These are phyloP conservation scores for Gymnocephalus cernua DNA, from an alignment of 2,113 vertebrate species.

Conservation along the genomic window DNA sequence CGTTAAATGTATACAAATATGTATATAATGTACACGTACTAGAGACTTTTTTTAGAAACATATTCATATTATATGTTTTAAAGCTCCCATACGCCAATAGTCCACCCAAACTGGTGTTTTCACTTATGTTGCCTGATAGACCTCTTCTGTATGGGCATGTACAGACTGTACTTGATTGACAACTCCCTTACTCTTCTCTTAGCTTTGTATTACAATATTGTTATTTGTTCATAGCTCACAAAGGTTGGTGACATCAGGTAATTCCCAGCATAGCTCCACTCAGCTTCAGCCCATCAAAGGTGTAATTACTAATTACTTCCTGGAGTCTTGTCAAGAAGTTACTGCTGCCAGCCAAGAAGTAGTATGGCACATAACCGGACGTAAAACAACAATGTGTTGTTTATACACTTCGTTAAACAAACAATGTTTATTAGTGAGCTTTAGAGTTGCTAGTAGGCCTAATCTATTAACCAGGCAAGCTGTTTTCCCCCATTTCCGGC, in stretches of 20 bases:
- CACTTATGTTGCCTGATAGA: not conserved
- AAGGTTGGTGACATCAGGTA: not conserved
- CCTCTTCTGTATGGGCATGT: not conserved
- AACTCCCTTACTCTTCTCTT: not conserved
- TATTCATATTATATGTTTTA: not conserved
- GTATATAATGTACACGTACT: not conserved
- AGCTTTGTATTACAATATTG: too few species aligned
- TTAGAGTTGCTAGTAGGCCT: not conserved
- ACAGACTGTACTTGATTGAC: not conserved
- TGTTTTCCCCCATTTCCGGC: not conserved
- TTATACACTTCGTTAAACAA: not conserved
- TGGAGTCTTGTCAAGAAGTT: not conserved
- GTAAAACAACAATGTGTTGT: not conserved
- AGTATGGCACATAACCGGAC: too few species aligned
- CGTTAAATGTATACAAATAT: not conserved
- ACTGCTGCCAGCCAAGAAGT: not conserved
- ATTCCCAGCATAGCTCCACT: not conserved
- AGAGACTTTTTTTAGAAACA: not conserved
- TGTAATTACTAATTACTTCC: conserved; percentile 3
- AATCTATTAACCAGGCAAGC: not conserved
- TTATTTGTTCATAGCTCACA: not conserved
- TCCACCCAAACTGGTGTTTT: not conserved
- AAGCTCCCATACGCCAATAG: not conserved
- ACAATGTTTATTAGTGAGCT: not conserved
- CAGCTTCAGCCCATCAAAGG: not conserved